Evolutionary conservation across 2,113 vertebrate species (phyloP), one percentile per base, ranked within the genome.

Genomic region (Oreochromis spilurus): DNA sequence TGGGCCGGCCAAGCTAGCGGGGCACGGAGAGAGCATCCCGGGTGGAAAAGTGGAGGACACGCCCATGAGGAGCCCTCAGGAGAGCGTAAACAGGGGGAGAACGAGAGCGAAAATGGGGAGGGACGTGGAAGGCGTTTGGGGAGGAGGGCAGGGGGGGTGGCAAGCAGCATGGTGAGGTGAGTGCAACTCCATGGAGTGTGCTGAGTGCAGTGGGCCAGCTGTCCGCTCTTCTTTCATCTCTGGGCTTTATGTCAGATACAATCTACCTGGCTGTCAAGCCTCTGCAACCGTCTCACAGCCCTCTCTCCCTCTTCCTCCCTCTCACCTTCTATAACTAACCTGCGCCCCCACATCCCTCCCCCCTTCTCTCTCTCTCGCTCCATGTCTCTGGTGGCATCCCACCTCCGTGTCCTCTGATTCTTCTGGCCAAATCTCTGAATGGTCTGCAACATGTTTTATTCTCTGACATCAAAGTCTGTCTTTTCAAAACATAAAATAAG

Each of bases 221-320:
- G 93, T 94, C 95, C 94, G 95, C 88, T 94, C 65, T 79, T 93
- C 94, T 97, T 97, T 97, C 93, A 96, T 97, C 95, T 93, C 57
- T 43, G 82, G 87, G 26, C 93, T 93, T 94, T 93, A 57, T 95
- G 92, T 94, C 95, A 93, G 91, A 91, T 53, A 89, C 94, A 96
- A 94, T 94, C 93, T 94, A 95, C 92, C 95, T 92, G 92, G 78
- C 94, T 96, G 96, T 95, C 95, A 95, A 91, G 80, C 82, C 87
- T 79, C 83, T 13, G 89, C 58, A 94, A 85, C 83, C 92, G 89
- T 86, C 72, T 90, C 94, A 86, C 90, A 94, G 84, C 83, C 81
- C 87, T 31, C 87, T 62, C 86, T 38, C 82, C 53, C 87, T 60
- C 31, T 78, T 24, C 40, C 90, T 81, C 67, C 60, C 77, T 45